phyloP scores from a whole-genome alignment of 1,140 invertebrate genomes.

The Wasmannia auropunctata region DNA sequence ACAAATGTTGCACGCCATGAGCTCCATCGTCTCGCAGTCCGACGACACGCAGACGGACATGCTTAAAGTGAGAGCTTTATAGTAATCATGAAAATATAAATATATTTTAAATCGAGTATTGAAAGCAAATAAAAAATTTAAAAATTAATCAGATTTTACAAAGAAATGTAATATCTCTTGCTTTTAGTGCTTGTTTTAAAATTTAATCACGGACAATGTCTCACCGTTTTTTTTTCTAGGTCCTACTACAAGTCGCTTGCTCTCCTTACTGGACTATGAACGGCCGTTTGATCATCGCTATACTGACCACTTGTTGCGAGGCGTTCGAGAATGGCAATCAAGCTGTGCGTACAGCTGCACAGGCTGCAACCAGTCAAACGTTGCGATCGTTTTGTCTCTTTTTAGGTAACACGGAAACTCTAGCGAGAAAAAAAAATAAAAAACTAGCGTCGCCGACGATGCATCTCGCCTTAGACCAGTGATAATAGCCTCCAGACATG shows the following conservation, averaged over 20 bases:
- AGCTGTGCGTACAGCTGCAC: slow-evolving; percentile 92
- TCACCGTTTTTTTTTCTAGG: slow-evolving; percentile 82
- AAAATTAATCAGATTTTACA: neutral
- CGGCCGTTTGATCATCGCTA: slow-evolving; percentile 92
- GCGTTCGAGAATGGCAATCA: slow-evolving; percentile 91
- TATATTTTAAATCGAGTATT: neutral
- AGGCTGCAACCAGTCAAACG: slow-evolving; percentile 93
- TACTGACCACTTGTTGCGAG: slow-evolving; percentile 90
- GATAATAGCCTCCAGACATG: neutral
- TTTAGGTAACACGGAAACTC: slow-evolving; percentile 85
- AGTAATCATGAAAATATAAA: neutral
- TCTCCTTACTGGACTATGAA: slow-evolving; percentile 93
- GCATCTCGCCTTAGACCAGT: neutral
- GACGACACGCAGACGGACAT: slow-evolving; percentile 92
- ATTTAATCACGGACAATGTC: neutral
- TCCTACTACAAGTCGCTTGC: slow-evolving; percentile 92
- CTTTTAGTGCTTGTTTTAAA: neutral
- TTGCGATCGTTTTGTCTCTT: slow-evolving; percentile 93
- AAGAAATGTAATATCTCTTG: neutral
- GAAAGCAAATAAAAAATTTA: neutral
- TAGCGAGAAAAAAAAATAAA: neutral
- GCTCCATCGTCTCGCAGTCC: slow-evolving; percentile 90
- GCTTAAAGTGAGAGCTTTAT: slow-evolving; percentile 86
- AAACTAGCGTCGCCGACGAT: neutral
- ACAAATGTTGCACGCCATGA: slow-evolving; percentile 93